Evolutionary conservation across 1,140 invertebrate species (phyloP).

Genomic region (Sweltsa coloradensis): DNA sequence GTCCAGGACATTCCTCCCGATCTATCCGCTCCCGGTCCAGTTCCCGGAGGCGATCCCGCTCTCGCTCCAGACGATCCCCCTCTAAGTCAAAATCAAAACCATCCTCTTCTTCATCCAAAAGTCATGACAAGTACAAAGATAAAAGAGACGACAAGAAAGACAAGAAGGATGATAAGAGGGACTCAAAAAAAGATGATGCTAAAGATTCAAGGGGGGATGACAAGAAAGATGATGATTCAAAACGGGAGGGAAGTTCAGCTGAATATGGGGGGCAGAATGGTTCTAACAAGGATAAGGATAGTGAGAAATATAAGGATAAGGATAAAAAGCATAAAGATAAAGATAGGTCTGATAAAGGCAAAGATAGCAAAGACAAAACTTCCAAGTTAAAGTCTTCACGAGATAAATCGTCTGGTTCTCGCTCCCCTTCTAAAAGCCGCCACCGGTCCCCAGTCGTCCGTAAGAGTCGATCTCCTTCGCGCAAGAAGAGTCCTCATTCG

Average conservation of each 20-base stretch:
- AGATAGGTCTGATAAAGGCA: constrained; percentile 14
- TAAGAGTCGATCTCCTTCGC: constrained; percentile 22
- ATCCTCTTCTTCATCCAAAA: constrained; percentile 27
- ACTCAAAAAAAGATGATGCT: constrained; percentile 6
- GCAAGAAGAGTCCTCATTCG: constrained; percentile 20
- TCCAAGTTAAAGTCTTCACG: constrained; percentile 7
- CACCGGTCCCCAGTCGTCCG: constrained; percentile 20
- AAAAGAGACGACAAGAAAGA: constrained; percentile 20
- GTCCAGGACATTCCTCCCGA: constrained; percentile 33
- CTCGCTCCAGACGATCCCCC: constrained; percentile 33
- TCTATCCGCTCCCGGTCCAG: constrained; percentile 28
- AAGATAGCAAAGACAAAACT: constrained; percentile 13
- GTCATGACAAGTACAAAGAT: constrained; percentile 29
- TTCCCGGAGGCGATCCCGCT: constrained; percentile 28
- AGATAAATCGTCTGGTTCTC: background rate
- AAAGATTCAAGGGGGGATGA: constrained; percentile 8
- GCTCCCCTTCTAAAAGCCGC: constrained; percentile 11
- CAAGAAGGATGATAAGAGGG: constrained; percentile 14
- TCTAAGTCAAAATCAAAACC: constrained; percentile 31
- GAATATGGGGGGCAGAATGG: constrained; percentile 14
- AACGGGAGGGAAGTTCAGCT: constrained; percentile 7
- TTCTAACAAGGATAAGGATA: constrained; percentile 14
- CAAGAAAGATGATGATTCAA: constrained; percentile 9
- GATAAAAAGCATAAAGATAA: constrained; percentile 12
- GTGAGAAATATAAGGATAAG: constrained; percentile 16